Evolutionary conservation across 2,888 invertebrate species (phyloP), one percentile per base, ranked within the genome.

Genomic region (Trissolcus japonicus): DNA sequence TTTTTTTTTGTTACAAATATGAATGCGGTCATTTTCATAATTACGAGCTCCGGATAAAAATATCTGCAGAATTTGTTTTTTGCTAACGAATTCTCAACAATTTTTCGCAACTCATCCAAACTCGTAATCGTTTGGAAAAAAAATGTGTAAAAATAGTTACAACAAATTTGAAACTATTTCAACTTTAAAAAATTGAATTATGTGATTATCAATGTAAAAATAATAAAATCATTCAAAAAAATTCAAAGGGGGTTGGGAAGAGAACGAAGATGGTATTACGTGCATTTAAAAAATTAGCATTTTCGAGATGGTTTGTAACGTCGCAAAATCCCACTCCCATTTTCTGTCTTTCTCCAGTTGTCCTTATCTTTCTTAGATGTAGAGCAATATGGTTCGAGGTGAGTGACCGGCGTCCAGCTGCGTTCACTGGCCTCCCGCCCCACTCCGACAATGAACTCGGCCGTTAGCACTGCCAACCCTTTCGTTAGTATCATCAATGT

Each of bases 361-460:
- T 66, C 75, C 80, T 84, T 84, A 85, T 84, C 86, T 82, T 85
- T 81, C 83, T 69, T 83, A 83, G 83, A 88, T 88, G 86, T 88
- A 84, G 88, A 88, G 88, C 87, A 88, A 85, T 86, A 86, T 87
- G 86, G 86, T 85, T 84, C 80, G 87, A 88, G 88, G 88, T 88
- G 87, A 88, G 76, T 88, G 88, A 88, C 88, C 88, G 88, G 76
- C 87, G 87, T 88, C 87, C 88, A 88, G 86, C 86, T 85, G 88
- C 88, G 88, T 88, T 88, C 88, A 87, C 87, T 87, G 87, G 85
- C 87, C 87, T 87, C 85, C 83, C 83, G 66, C 77, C 72, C 77
- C 74, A 77, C 78, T 76, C 68, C 75, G 72, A 71, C 78, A 72
- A 76, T 71, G 59, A 77, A 78, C 79, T 67, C 79, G 79, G 57